phyloP scores from a whole-genome alignment of 2,113 vertebrate species.

The Chauna torquata region DNA sequence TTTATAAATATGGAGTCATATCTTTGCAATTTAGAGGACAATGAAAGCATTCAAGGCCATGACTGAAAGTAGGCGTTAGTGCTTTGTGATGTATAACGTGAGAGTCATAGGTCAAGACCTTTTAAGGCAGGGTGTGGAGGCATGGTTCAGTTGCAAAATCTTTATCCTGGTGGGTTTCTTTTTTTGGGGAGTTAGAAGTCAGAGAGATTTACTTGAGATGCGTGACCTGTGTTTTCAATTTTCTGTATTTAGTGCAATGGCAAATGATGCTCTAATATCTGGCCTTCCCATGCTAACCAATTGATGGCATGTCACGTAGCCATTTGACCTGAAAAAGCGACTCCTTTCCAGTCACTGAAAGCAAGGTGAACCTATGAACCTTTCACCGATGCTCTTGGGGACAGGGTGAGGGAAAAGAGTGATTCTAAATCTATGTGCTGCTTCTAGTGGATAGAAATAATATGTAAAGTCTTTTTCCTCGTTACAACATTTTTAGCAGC shows the following conservation, averaged over 20 bases:
- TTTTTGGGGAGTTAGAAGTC: not conserved
- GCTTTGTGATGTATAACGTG: not conserved
- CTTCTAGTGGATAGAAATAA: not conserved
- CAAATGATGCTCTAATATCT: not conserved
- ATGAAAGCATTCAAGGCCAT: not conserved
- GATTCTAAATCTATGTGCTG: not conserved
- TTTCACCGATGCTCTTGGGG: not conserved
- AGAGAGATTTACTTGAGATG: not conserved
- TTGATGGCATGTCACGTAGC: not conserved
- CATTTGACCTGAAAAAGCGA: no score
- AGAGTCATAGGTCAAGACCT: accelerated
- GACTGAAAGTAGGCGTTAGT: not conserved
- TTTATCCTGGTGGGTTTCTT: not conserved
- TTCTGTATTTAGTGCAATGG: not conserved
- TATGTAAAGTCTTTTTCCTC: not conserved
- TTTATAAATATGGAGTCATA: not conserved
- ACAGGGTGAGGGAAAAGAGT: not conserved
- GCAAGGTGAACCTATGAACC: not conserved
- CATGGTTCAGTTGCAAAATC: not conserved
- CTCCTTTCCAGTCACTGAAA: not conserved
- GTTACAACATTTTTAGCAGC: not conserved
- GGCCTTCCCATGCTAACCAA: not conserved
- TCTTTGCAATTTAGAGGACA: not conserved
- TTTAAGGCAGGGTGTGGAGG: not conserved
- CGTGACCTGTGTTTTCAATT: not conserved